A percentile compares a stretch with the other conserved stretches of the same genome.
These are phyloP conservation scores for Danio tinwini DNA, from an alignment of 2,797 vertebrate species.

Conservation along the genomic window DNA sequence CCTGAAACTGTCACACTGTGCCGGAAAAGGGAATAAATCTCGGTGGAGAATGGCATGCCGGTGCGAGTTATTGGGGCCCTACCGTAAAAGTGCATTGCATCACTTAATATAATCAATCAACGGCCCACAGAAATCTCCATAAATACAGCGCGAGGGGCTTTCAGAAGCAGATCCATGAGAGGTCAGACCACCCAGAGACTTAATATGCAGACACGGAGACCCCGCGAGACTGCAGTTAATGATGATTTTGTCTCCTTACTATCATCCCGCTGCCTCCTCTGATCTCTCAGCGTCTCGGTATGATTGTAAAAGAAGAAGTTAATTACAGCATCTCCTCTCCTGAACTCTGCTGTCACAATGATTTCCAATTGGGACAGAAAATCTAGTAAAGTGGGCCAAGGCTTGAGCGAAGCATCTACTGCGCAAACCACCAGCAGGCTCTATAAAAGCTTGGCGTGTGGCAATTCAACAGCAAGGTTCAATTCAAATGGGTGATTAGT, in stretches of 20 bases:
- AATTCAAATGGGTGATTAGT: not conserved
- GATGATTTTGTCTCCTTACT: slow-evolving; percentile 62
- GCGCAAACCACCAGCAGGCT: not conserved
- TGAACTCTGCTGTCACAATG: slow-evolving; percentile 41
- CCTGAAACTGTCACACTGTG: slow-evolving; percentile 69
- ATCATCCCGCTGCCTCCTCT: slow-evolving; percentile 40
- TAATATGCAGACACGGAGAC: slow-evolving; percentile 63
- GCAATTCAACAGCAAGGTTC: not conserved
- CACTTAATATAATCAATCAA: slow-evolving; percentile 85
- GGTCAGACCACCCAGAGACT: slow-evolving; percentile 67
- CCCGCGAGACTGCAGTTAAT: slow-evolving; percentile 58
- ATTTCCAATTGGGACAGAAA: slow-evolving; percentile 28
- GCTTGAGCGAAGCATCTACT: not conserved
- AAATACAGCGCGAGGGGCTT: slow-evolving; percentile 68
- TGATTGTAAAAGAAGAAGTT: slow-evolving; percentile 54
- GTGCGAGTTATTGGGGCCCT: slow-evolving; percentile 73
- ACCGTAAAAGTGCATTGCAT: slow-evolving; percentile 77
- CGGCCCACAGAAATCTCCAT: slow-evolving; percentile 74
- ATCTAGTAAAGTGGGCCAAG: slow-evolving; percentile 33
- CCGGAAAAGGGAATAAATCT: slow-evolving; percentile 78
- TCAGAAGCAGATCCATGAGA: slow-evolving; percentile 68
- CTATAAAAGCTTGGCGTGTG: not conserved
- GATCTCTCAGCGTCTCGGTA: slow-evolving; percentile 47
- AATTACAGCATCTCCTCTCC: slow-evolving; percentile 44
- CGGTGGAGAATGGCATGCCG: slow-evolving; percentile 66